Percentiles rank a stretch among this genome's conserved stretches.
These are phyloP conservation scores for Scytalopus superciliaris DNA, from an alignment of 2,113 vertebrate species.

Conservation along the genomic window DNA sequence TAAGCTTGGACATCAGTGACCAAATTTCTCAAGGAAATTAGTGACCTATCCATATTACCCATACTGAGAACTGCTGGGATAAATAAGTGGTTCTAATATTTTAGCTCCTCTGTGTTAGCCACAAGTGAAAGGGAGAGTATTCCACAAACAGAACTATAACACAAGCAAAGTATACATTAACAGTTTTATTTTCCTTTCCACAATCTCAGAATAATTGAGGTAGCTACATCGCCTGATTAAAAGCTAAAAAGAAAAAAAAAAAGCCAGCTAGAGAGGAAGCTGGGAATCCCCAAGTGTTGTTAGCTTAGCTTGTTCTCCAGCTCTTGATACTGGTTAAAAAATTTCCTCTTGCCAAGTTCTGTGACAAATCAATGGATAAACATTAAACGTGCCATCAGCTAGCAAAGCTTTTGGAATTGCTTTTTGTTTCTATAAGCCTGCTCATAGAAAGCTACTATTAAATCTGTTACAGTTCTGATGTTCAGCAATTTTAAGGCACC, in stretches of 20 bases:
- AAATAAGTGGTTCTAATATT: background rate
- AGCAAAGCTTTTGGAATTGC: background rate
- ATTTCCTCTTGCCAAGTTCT: background rate
- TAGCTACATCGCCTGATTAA: background rate
- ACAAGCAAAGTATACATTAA: background rate
- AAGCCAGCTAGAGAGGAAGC: background rate
- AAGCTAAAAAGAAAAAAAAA: background rate
- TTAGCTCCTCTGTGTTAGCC: background rate
- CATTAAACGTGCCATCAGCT: background rate
- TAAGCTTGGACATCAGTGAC: background rate
- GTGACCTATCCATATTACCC: background rate
- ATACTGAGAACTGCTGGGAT: background rate
- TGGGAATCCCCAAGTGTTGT: background rate
- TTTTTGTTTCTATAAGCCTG: background rate
- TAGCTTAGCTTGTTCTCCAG: background rate
- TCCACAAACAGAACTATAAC: background rate
- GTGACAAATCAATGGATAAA: background rate
- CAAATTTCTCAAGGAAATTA: background rate
- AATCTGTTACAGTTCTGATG: background rate
- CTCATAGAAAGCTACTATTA: background rate
- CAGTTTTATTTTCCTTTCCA: background rate
- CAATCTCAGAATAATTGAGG: background rate
- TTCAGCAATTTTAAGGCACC: background rate
- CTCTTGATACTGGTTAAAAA: background rate
- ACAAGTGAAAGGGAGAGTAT: background rate